phyloP scores from a whole-genome alignment of 2,888 invertebrate genomes.

The Pachymerium ferrugineum region DNA sequence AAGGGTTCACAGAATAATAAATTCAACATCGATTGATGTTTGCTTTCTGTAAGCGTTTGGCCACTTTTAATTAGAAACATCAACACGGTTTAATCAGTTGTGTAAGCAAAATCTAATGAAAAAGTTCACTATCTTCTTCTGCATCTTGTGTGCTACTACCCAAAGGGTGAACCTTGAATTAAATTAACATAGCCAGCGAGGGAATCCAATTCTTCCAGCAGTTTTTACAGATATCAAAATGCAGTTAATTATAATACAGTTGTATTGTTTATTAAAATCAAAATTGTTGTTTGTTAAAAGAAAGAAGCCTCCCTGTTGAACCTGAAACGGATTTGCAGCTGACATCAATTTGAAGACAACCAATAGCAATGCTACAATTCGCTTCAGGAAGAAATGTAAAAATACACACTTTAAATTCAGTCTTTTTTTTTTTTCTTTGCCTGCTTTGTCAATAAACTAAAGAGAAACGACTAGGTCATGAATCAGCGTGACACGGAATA shows the following conservation, averaged over 20 bases:
- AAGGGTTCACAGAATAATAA: too few species aligned
- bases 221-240: slow-evolving; percentile 14
- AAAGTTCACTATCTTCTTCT: background rate
- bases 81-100: slow-evolving; percentile 1
- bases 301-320: background rate
- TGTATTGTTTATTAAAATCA: background rate
- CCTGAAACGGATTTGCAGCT: slow-evolving; percentile 13
- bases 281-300: slow-evolving; percentile 16
- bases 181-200: slow-evolving; percentile 1
- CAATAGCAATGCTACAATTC: slow-evolving; percentile 18
- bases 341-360: slow-evolving; percentile 23
- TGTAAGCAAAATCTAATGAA: slow-evolving; percentile 7
- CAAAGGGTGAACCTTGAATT: slow-evolving; percentile 3
- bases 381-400: slow-evolving; percentile 23
- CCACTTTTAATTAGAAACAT: background rate
- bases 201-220: background rate
- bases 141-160: background rate
- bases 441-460: slow-evolving; percentile 22
- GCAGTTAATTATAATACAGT: slow-evolving; percentile 20
- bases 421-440: background rate
- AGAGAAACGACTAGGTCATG: slow-evolving; percentile 27
- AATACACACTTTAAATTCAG: slow-evolving; percentile 22
- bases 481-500: slow-evolving; percentile 5
- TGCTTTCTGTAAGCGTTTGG: background rate
- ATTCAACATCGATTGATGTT: background rate